Percentiles rank a stretch among this genome's conserved stretches.
Conservation (phyloP, 2,113 vertebrate species). For the Raja brachyura region DNA sequence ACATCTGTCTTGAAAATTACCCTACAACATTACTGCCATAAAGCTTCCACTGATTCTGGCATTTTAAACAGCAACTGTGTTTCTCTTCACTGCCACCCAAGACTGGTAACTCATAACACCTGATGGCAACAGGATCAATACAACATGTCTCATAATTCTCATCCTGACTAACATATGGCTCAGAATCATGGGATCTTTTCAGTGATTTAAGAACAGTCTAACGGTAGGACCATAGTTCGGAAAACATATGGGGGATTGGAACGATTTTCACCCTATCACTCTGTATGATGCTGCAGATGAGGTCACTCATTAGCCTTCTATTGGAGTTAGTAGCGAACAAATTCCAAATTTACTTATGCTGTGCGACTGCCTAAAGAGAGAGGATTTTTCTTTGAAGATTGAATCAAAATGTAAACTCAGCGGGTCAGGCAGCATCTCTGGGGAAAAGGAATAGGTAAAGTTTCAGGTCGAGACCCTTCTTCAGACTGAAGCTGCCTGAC, state of each 20-base stretch:
- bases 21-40: background rate
- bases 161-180: background rate
- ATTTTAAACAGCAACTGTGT: background rate
- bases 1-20: constrained; percentile 3
- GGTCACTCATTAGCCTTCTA: background rate
- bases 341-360: background rate
- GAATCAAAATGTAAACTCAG: too few species aligned
- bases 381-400: background rate
- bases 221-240: background rate
- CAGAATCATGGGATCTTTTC: background rate
- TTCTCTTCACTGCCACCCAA: background rate
- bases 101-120: background rate
- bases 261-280: background rate
- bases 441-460: too few species aligned
- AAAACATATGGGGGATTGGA: background rate
- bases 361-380: background rate
- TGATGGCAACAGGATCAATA: background rate
- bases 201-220: background rate
- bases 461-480: too few species aligned
- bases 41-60: background rate
- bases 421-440: too few species aligned
- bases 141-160: background rate
- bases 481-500: too few species aligned
- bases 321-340: background rate
- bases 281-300: background rate